These are phyloP conservation scores for Distichodus sexfasciatus DNA, from an alignment of 2,797 vertebrate species.

Conservation along the genomic window DNA sequence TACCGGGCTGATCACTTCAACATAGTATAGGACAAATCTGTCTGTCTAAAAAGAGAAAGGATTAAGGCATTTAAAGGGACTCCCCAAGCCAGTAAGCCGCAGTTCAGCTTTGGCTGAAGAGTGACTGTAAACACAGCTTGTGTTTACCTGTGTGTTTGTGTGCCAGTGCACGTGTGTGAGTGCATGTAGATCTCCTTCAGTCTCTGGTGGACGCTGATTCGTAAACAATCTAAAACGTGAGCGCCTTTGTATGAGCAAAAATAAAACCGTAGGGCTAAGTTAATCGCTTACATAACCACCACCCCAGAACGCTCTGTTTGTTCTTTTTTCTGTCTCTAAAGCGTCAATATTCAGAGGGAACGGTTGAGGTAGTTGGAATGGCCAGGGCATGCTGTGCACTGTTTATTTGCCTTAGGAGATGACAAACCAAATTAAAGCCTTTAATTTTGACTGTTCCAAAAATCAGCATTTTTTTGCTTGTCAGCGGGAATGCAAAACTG, in stretches of 20 bases:
- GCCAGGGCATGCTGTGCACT: not conserved
- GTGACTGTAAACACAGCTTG: constrained; percentile 30
- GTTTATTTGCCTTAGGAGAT: constrained; percentile 26
- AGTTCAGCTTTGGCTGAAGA: constrained; percentile 11
- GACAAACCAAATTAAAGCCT: not conserved
- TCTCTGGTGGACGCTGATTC: not conserved
- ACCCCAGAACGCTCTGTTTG: not conserved
- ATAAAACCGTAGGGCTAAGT: constrained; percentile 12
- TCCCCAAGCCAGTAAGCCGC: constrained; percentile 24
- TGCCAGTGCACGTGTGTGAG: not conserved
- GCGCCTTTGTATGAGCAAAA: constrained; percentile 22
- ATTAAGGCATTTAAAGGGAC: constrained; percentile 37
- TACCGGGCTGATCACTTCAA: not conserved
- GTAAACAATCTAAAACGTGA: constrained; percentile 25
- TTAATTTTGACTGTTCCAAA: constrained; percentile 11
- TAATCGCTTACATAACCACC: constrained; percentile 38
- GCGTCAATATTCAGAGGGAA: not conserved
- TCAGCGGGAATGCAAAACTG: not conserved
- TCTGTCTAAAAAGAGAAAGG: constrained; percentile 49
- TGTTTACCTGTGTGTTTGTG: constrained; percentile 28
- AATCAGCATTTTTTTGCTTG: not conserved
- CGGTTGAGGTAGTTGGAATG: not conserved
- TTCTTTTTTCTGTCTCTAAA: not conserved
- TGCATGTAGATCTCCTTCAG: not conserved
- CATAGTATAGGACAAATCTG: constrained; percentile 22